Percentiles rank a stretch among this genome's conserved stretches.
phyloP scores from a whole-genome alignment of 2,113 vertebrate genomes.

The Alethe castanea region DNA sequence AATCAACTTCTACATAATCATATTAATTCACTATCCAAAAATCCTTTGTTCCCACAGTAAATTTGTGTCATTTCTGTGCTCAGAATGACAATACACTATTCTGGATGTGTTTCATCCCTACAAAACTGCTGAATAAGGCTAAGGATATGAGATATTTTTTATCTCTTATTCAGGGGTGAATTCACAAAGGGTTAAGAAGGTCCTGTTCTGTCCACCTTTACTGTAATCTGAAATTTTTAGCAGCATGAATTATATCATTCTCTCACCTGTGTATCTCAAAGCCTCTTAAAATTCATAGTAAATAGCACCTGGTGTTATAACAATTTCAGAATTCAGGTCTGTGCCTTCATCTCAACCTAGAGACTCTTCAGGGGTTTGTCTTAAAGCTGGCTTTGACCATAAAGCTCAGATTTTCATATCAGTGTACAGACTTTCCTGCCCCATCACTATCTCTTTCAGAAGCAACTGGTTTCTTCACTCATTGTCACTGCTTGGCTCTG shows the following conservation, averaged over 20 bases:
- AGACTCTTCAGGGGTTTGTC: not conserved
- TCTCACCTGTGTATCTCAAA: not conserved
- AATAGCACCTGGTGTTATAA: not conserved
- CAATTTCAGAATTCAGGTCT: not conserved
- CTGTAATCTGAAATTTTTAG: not conserved
- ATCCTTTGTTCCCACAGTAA: too few species aligned
- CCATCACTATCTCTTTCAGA: not conserved
- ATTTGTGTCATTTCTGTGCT: not conserved
- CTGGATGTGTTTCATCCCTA: not conserved
- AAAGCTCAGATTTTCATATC: not conserved
- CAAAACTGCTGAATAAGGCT: not conserved
- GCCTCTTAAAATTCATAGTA: not conserved
- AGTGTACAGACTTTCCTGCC: not conserved
- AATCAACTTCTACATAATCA: too few species aligned
- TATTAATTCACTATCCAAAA: too few species aligned
- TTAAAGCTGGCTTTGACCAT: not conserved
- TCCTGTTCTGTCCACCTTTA: not conserved
- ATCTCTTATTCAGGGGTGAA: not conserved
- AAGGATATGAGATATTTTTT: not conserved
- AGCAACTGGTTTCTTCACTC: not conserved
- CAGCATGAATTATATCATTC: not conserved
- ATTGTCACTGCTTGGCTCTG: not conserved
- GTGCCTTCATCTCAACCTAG: not conserved
- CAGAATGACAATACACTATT: fast-evolving
- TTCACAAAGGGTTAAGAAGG: not conserved